Percentiles rank a stretch among this genome's conserved stretches.
Conservation (phyloP, 2,797 vertebrate genomes). For the Prunella strophiata region DNA sequence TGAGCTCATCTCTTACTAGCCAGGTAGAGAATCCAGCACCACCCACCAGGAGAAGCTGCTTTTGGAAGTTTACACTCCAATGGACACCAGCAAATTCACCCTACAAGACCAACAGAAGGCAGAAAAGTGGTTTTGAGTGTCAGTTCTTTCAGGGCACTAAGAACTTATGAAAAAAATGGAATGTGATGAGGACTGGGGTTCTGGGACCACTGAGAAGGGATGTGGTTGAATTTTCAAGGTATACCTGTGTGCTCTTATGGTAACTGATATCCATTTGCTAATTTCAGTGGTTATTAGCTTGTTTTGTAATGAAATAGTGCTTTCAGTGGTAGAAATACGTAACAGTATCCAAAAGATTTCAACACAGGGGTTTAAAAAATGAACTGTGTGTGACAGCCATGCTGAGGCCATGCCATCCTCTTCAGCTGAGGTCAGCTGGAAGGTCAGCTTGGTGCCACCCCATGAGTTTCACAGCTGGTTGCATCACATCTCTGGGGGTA, state of each 20-base stretch:
- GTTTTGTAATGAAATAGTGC: neutral
- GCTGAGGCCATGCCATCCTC: neutral
- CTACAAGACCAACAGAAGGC: neutral
- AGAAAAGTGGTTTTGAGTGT: neutral
- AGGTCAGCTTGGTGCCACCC: neutral
- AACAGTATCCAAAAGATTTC: neutral
- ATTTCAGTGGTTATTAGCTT: neutral
- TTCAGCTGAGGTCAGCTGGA: neutral
- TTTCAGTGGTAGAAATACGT: neutral
- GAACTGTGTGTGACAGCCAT: neutral
- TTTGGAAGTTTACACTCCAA: neutral
- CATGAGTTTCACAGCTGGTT: neutral
- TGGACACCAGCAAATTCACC: neutral
- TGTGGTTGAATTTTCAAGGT: neutral
- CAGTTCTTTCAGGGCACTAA: neutral
- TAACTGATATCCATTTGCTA: neutral
- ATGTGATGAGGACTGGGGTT: neutral
- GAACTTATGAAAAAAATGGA: neutral
- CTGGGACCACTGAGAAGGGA: neutral
- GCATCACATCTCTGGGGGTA: accelerated
- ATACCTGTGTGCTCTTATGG: neutral
- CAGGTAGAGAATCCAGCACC: neutral
- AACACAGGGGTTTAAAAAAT: neutral
- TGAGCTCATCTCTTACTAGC: neutral
- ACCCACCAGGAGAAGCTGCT: neutral